These are phyloP conservation scores for Arctia plantaginis DNA, from an alignment of 2,888 invertebrate genomes.

Conservation along the genomic window DNA sequence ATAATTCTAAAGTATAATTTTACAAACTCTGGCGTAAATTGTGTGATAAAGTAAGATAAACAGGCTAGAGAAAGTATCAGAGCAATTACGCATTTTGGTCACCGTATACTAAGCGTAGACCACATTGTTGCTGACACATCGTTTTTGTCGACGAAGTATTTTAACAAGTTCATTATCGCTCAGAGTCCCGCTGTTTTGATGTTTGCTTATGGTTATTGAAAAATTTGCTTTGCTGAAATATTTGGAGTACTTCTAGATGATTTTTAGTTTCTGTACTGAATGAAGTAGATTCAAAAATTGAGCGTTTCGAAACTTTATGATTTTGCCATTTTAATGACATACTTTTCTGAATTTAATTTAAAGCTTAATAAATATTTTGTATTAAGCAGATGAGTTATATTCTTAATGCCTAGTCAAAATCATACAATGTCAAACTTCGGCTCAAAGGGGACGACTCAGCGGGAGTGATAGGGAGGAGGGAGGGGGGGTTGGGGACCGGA, in stretches of 20 bases:
- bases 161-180: slow-evolving; percentile 68
- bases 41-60: not conserved
- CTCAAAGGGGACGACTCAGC: no score
- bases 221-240: not conserved
- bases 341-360: not conserved
- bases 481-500: no score
- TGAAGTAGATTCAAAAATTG: not conserved
- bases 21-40: not conserved
- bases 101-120: slow-evolving; percentile 33
- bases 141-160: slow-evolving; percentile 65
- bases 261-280: not conserved
- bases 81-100: slow-evolving; percentile 32
- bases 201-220: slow-evolving; percentile 14
- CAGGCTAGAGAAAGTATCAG: slow-evolving; percentile 15
- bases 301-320: not conserved
- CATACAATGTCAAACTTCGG: no score
- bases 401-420: no score
- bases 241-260: not conserved
- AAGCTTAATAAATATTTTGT: not conserved
- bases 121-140: slow-evolving; percentile 53
- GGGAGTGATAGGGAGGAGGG: no score
- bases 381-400: not conserved
- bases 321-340: not conserved
- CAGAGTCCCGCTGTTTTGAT: slow-evolving; percentile 21
- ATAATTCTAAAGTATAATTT: not conserved